Base-by-base conservation (phyloP, 2,888 invertebrate species). In the Tachina lurida region DNA sequence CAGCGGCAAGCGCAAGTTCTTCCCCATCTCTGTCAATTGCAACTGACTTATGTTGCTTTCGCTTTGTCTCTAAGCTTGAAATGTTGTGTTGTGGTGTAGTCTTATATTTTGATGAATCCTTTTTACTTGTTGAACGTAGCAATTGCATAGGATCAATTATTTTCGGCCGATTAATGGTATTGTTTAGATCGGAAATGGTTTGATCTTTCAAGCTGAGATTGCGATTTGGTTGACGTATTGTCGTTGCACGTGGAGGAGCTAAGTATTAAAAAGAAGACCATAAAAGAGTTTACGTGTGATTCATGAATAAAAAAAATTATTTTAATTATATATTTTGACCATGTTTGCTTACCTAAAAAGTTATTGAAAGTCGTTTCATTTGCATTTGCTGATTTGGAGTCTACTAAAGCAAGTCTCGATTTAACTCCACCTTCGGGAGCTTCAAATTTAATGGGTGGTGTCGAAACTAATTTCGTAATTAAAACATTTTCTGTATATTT, bases 371-470 rank as follows among this genome's bases (percentile, higher is more conserved):
- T 87, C 7, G 88, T 86, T 39, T 87, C 87, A 52, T 87, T 88
- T 4, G 89, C 87, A 49, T 90, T 90, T 10, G 86, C 62, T 31
- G 87, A 86, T 12, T 89, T 89, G 45, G 91, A 90, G 47, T 91
- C 91, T n/a, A 91, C 89, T 12, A 92, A 87, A 0, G 92, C 90
- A 9, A 92, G 70, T 10, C 92, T 90, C 1, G 89, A 56, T 89
- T 89, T 19, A 70, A 84, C n/a, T 84, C 88, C 75, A 73, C 73
- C 87, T 15, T 87, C 87, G 0, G 86, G 45, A 54, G 88, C 70
- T 15, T 92, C 91, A 15, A 91, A 86, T 62, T 88, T 90, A 3
- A 93, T 93, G 4, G 92, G 91, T 15, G 92, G 92, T 2, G 92
- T 92, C 0, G 89, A 90, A 4, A 92, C 88, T 22, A 90, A 90